Conservation (phyloP, 2,113 vertebrate species). For the Strix uralensis region DNA sequence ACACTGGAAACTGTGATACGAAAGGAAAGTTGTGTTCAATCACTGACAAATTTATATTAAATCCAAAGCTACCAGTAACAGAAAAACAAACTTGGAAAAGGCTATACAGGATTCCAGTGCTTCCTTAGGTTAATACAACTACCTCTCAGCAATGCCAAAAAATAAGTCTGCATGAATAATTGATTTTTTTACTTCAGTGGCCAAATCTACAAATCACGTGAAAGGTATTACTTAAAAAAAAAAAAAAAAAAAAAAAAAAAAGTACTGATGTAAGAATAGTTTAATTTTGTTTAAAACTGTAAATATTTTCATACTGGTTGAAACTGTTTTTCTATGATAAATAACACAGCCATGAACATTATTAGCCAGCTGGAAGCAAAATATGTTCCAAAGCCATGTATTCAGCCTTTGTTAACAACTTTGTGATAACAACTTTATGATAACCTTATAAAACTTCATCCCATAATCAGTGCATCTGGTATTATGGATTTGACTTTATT, state of each 20-base stretch:
- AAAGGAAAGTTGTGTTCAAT: not conserved
- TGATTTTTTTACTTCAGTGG: not conserved
- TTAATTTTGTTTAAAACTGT: not conserved
- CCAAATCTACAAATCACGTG: not conserved
- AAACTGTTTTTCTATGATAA: not conserved
- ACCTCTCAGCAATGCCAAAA: not conserved
- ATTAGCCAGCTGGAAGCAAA: not conserved
- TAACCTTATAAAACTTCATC: not conserved
- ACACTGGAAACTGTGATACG: not conserved
- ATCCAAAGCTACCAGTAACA: accelerated
- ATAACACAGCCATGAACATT: not conserved
- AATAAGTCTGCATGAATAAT: accelerated
- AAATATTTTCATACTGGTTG: not conserved
- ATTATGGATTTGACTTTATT: no score
- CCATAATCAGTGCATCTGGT: not conserved
- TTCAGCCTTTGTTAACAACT: not conserved
- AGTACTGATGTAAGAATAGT: accelerated
- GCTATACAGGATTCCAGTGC: not conserved
- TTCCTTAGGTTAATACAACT: not conserved
- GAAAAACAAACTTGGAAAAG: not conserved
- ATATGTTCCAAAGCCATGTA: not conserved
- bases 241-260: no score
- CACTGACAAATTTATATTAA: not conserved
- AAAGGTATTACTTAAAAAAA: not conserved
- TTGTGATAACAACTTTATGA: not conserved